Conservation (phyloP, 1,140 invertebrate genomes). For the Meloidogyne chitwoodi region DNA sequence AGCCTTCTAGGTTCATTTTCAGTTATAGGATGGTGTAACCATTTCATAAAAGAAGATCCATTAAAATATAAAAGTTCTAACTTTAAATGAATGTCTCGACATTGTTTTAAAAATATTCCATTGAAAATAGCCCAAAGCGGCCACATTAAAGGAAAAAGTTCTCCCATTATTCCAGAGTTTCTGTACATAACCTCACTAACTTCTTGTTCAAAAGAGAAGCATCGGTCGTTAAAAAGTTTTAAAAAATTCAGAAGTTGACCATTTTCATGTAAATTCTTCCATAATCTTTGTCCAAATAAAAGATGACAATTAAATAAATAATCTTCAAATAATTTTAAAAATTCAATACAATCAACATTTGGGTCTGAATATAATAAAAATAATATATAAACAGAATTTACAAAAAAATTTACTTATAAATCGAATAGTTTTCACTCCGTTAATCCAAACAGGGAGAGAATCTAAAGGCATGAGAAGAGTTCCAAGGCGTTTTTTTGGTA, state of each 20-base stretch:
- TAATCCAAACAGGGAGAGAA: not conserved
- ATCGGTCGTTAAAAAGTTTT: not conserved
- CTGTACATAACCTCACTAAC: not conserved
- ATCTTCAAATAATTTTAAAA: not conserved
- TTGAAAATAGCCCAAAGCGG: conserved; percentile 4
- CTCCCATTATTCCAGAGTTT: not conserved
- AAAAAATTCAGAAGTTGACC: not conserved
- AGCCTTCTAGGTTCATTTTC: not conserved
- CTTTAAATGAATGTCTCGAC: not conserved
- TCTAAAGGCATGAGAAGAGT: not conserved
- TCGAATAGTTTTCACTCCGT: not conserved
- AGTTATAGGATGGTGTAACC: not conserved
- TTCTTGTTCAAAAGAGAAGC: conserved; percentile 2
- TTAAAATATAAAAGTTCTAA: not conserved
- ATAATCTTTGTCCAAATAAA: not conserved
- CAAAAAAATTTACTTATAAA: not conserved
- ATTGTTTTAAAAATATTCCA: not conserved
- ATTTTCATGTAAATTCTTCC: conserved; percentile 1
- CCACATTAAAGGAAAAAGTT: not conserved
- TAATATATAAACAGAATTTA: not conserved
- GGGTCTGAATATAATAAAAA: not conserved
- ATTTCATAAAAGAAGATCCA: not conserved
- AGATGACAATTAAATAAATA: conserved; percentile 5
- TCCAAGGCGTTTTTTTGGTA: not conserved
- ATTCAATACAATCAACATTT: not conserved